These are phyloP conservation scores for Mandrillus leucophaeus DNA, from an alignment of 2,113 vertebrate species.

Conservation along the genomic window DNA sequence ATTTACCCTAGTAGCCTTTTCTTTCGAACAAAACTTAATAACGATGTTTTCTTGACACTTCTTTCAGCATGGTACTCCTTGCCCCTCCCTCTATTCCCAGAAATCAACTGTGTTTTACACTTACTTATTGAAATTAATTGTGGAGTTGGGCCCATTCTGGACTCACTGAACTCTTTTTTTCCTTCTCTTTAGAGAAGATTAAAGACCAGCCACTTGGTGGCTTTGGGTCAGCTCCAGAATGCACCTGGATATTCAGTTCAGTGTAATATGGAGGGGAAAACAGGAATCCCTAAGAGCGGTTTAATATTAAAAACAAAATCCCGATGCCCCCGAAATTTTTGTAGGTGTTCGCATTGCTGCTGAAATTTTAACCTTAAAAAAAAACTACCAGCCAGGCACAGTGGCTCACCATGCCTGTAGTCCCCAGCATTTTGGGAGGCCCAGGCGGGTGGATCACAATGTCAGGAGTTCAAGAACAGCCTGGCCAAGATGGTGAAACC, in stretches of 20 bases:
- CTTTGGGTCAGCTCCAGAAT: neutral
- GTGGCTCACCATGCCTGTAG: no score
- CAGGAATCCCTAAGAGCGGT: neutral
- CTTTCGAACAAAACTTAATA: constrained; percentile 24
- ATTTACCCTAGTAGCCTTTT: neutral
- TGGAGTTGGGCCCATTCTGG: neutral
- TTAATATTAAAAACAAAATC: constrained; percentile 43
- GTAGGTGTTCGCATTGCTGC: neutral
- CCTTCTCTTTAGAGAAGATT: neutral
- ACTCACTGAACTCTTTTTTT: neutral
- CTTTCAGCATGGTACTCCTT: neutral
- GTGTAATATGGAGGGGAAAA: neutral
- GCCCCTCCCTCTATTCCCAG: neutral
- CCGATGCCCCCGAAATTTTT: neutral
- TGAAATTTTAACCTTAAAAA: neutral
- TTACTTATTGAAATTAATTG: constrained; percentile 9
- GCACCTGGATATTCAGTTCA: neutral
- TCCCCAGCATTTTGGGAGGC: no score
- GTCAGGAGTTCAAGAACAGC: no score
- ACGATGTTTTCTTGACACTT: neutral
- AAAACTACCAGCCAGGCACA: neutral
- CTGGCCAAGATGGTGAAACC: no score
- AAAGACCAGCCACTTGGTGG: neutral
- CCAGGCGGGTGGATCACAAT: no score
- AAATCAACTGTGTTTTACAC: constrained; percentile 3